These are phyloP conservation scores for Ctenicera cuprea DNA, from an alignment of 2,888 invertebrate species.

Conservation along the genomic window DNA sequence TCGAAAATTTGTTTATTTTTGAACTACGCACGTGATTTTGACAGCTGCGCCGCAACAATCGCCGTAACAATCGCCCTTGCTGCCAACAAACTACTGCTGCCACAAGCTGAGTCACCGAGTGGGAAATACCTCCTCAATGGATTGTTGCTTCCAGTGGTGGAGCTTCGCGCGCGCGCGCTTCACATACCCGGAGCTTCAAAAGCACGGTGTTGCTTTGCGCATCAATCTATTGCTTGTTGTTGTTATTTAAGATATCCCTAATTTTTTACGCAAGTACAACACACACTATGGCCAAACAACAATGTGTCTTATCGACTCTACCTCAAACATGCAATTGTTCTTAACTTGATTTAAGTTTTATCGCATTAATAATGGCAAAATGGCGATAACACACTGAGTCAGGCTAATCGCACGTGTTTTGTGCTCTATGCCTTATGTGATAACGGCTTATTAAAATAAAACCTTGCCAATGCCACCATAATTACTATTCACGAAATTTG, in stretches of 20 bases:
- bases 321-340: conserved; percentile 55
- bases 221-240: conserved; percentile 46
- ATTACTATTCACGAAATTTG: background rate
- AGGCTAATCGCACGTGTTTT: conserved; percentile 29
- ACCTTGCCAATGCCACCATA: background rate
- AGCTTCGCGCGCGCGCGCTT: conserved; percentile 46
- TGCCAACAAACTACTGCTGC: conserved; percentile 52
- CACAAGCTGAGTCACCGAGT: conserved; percentile 51
- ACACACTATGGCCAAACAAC: conserved; percentile 38
- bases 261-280: conserved; percentile 28
- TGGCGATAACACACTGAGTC: conserved; percentile 14
- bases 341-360: conserved; percentile 44
- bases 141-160: conserved; percentile 55
- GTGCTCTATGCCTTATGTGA: background rate
- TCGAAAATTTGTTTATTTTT: conserved; percentile 5
- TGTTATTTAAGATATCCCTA: conserved; percentile 3
- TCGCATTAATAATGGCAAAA: conserved; percentile 24
- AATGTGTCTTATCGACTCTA: conserved; percentile 41
- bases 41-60: conserved; percentile 49
- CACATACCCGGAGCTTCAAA: conserved; percentile 35
- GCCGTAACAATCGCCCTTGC: conserved; percentile 44
- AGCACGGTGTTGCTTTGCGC: conserved; percentile 51
- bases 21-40: conserved; percentile 55
- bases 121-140: conserved; percentile 53
- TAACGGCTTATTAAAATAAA: conserved; percentile 12